phyloP scores from a whole-genome alignment of 2,113 vertebrate genomes.

The Jaculus jaculus region DNA sequence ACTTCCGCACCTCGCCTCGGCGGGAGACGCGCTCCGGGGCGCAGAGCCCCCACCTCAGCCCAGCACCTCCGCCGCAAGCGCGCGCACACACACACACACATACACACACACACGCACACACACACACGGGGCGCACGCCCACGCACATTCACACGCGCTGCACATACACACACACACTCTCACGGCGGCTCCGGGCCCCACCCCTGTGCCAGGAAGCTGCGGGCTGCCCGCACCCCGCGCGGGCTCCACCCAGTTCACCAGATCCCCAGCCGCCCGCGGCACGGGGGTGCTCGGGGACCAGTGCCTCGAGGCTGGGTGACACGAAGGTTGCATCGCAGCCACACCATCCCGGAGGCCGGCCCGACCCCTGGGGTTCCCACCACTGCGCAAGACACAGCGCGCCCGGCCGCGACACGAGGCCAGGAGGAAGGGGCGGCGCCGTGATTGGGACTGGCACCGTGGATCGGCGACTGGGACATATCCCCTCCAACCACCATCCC shows the following conservation, averaged over 20 bases:
- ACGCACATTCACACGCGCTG: slow-evolving; percentile 61
- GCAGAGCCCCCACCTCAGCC: not conserved
- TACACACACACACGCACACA: slow-evolving; percentile 33
- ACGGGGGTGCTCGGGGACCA: not conserved
- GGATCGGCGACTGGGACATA: slow-evolving; percentile 3
- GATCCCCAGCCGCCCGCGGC: not conserved
- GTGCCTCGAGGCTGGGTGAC: not conserved
- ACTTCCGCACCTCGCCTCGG: slow-evolving; percentile 52
- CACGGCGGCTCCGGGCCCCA: slow-evolving; percentile 66
- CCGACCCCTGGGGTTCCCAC: not conserved
- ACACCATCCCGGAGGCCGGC: not conserved
- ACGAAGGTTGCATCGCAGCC: not conserved
- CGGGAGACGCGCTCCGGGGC: not conserved
- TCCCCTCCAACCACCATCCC: too few relatives aligned
- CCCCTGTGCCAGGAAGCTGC: slow-evolving; percentile 61
- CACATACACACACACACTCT: slow-evolving; percentile 28
- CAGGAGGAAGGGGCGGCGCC: slow-evolving; percentile 46
- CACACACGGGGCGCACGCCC: slow-evolving; percentile 55
- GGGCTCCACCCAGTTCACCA: slow-evolving; percentile 53
- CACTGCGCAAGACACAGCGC: not conserved
- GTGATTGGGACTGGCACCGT: not conserved
- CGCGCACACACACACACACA: slow-evolving; percentile 53
- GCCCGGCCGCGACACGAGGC: slow-evolving; percentile 42
- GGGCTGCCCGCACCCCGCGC: slow-evolving; percentile 46
- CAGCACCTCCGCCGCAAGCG: slow-evolving; percentile 31